Percentiles rank a stretch among this genome's conserved stretches.
Conservation (phyloP, 2,797 vertebrate genomes). For the Pangasius mekongensis region DNA sequence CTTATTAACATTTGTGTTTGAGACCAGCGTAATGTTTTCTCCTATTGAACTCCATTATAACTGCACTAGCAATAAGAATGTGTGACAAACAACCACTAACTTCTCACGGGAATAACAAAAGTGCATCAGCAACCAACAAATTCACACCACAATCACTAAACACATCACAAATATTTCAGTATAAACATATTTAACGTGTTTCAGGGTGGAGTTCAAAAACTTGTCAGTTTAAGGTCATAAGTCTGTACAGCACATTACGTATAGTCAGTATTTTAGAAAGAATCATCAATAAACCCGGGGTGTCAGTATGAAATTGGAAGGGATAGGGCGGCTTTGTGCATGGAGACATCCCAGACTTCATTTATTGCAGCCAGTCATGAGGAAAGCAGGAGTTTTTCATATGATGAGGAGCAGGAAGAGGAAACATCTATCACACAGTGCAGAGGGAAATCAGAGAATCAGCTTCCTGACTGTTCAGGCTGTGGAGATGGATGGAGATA, state of each 20-base stretch:
- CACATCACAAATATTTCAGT: neutral
- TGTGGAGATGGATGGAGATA: slow-evolving; percentile 26
- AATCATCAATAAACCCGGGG: neutral
- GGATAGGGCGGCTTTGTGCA: neutral
- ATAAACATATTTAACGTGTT: neutral
- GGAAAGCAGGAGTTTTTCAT: slow-evolving; percentile 47
- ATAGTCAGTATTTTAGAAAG: neutral
- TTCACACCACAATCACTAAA: neutral
- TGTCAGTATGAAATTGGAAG: neutral
- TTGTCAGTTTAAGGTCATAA: neutral
- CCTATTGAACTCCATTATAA: too few relatives aligned
- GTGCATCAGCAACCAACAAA: neutral
- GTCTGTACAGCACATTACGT: neutral
- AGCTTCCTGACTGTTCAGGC: slow-evolving; percentile 13
- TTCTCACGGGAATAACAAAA: neutral
- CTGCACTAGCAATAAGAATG: neutral
- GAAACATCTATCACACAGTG: slow-evolving; percentile 63
- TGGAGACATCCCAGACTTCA: neutral
- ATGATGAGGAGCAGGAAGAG: slow-evolving; percentile 63
- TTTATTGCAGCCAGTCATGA: slow-evolving; percentile 17
- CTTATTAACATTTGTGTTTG: too few relatives aligned
- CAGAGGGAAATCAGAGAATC: slow-evolving; percentile 13
- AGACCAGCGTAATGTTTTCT: too few relatives aligned
- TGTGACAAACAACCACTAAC: neutral
- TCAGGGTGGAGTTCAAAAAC: neutral